Base-by-base conservation (phyloP, 53 echinoderm and acorn worm genomes). In the Echinarachnius parma region DNA sequence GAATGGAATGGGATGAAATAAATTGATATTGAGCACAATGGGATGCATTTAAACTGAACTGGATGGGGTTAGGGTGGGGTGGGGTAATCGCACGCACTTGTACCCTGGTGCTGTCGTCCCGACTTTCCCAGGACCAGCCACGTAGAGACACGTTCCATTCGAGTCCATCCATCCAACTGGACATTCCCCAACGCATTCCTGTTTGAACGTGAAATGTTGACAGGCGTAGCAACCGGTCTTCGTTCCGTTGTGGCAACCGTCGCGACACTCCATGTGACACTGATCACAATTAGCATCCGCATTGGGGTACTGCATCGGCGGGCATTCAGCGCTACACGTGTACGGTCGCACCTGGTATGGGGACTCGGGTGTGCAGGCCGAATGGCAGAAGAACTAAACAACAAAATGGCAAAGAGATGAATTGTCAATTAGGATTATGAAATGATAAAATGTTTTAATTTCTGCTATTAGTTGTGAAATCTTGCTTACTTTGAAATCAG, bases 231-330 rank as follows among this genome's bases (percentile, higher is more conserved):
- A 96, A 8, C 85, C 82, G 0, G 59, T 64, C 2, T 86, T 60
- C 4, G 66, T 76, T 14, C 91, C 98, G 23, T 91, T 86, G 15
- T 25, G 11, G 75, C 98, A 96, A n/a, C 98, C 91, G 1, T 64
- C 86, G 14, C 47, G 52, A 54, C 98, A 96, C 52, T 96, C 81
- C 1, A 2, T 14, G 69, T 96, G 87, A 50, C 98, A 96, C 0
- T 4, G 25, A 4, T 36, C 44, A 32, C 98, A 96, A 5, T 44
- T 72, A 10, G 47, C 46, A 20, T 79, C 50, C 34, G 23, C 19
- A 16, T 85, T 77, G 0, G 70, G 60, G 64, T 77, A 91, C 42
- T 79, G 42, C 31, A 59, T 31, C 32, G 53, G 45, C 0, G 85
- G 77, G 75, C 98, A 96, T 34, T 67, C 37, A 28, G 76, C 45